phyloP scores from a whole-genome alignment of 2,888 invertebrate genomes.

The Cosmorhoe ocellata region DNA sequence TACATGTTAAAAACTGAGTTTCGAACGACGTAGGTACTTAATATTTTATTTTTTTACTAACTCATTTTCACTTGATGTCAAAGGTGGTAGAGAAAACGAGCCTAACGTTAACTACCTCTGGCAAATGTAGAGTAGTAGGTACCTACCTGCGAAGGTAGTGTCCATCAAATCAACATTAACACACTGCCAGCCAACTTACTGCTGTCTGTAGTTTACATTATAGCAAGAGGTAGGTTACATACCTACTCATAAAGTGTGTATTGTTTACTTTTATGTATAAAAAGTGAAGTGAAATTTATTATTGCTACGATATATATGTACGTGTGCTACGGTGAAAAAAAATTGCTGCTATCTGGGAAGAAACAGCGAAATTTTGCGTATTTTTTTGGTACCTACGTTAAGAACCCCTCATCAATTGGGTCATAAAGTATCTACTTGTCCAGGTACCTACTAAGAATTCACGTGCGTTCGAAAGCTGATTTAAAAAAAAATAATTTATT shows the following conservation, averaged over 20 bases:
- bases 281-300: neutral
- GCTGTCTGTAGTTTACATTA: conserved; percentile 11
- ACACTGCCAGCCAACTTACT: conserved; percentile 17
- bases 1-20: too few species aligned
- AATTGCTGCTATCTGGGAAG: neutral
- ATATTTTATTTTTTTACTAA: too few species aligned
- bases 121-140: conserved; percentile 31
- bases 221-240: too few species aligned
- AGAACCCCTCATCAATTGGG: too few species aligned
- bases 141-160: conserved; percentile 8
- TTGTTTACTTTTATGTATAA: conserved; percentile 6
- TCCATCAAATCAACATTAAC: too few species aligned
- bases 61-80: neutral
- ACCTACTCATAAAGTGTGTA: conserved; percentile 18
- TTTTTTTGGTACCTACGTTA: too few species aligned
- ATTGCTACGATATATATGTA: neutral
- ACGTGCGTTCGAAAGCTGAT: too few species aligned
- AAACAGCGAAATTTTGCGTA: conserved; percentile 1
- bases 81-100: neutral
- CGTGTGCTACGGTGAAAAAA: conserved; percentile 11
- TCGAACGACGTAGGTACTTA: too few species aligned
- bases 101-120: conserved; percentile 24
- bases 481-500: too few species aligned
- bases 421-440: too few species aligned
- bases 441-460: too few species aligned